phyloP scores from a whole-genome alignment of 2,113 vertebrate genomes.

The Siphamia tubifer region DNA sequence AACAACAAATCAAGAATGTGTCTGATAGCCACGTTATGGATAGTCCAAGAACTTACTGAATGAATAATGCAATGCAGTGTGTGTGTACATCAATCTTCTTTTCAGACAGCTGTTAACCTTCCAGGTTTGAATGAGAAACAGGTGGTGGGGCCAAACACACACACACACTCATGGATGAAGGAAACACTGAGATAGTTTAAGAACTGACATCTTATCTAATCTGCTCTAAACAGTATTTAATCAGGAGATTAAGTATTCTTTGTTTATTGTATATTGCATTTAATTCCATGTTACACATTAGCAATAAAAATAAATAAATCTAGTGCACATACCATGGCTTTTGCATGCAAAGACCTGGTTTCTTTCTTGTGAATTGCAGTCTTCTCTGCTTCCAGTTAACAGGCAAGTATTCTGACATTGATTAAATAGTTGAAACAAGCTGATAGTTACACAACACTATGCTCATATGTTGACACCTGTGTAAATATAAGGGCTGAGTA shows the following conservation, averaged over 20 bases:
- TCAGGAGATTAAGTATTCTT: conserved; percentile 10
- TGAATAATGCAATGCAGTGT: conserved; percentile 5
- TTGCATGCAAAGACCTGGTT: not conserved
- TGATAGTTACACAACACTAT: not conserved
- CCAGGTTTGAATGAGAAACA: conserved; percentile 68
- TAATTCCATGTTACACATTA: not conserved
- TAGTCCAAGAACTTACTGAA: not conserved
- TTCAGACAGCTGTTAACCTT: conserved; percentile 57
- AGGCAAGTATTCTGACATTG: conserved; percentile 1
- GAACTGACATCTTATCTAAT: conserved; percentile 51
- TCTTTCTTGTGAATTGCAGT: not conserved
- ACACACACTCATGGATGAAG: conserved; percentile 12
- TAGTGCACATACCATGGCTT: not conserved
- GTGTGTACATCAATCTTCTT: conserved; percentile 30
- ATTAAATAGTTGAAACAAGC: conserved; percentile 5
- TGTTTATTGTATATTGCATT: not conserved
- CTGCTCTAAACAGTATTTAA: conserved; percentile 10
- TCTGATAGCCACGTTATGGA: conserved; percentile 1
- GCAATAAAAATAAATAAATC: not conserved
- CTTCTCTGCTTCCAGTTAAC: not conserved
- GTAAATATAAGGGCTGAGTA: not conserved
- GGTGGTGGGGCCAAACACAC: conserved; percentile 40
- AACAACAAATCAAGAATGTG: conserved; percentile 10
- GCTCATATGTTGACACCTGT: not conserved
- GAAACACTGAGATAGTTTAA: conserved; percentile 32